Conservation (phyloP, 2,888 invertebrate genomes). For the Eurytoma adleriae region DNA sequence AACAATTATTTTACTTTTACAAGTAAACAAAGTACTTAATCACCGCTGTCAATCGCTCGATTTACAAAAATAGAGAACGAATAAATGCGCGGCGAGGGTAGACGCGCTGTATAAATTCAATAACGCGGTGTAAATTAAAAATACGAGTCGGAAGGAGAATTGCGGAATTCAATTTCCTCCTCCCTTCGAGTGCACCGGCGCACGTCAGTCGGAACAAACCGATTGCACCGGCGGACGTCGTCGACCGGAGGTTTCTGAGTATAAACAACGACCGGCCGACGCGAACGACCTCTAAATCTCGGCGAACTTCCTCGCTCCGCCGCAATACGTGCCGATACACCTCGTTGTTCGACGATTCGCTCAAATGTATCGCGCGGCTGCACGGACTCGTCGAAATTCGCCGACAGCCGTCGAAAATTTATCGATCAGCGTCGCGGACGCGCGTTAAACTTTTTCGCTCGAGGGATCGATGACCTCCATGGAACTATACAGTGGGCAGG, state of each 20-base stretch:
- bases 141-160: neutral
- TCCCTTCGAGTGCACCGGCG: neutral
- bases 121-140: too few relatives aligned
- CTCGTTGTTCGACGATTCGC: neutral
- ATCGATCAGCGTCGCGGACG: too few relatives aligned
- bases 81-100: neutral
- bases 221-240: neutral
- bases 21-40: too few relatives aligned
- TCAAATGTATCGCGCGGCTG: neutral
- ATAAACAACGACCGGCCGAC: constrained; percentile 13
- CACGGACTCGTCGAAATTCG: neutral
- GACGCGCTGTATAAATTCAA: too few relatives aligned
- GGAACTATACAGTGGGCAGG: neutral
- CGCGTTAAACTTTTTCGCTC: too few relatives aligned
- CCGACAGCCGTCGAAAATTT: neutral
- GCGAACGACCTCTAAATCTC: constrained; percentile 41
- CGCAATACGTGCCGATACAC: neutral
- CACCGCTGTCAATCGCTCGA: too few relatives aligned
- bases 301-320: constrained; percentile 28
- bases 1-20: too few relatives aligned
- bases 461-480: neutral
- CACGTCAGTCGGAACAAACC: neutral
- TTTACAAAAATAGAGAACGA: neutral
- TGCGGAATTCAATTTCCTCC: neutral
- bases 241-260: neutral